Evolutionary conservation across 2,797 vertebrate genomes (phyloP), one percentile per base, ranked within the genome.

Genomic region (Ara ararauna): DNA sequence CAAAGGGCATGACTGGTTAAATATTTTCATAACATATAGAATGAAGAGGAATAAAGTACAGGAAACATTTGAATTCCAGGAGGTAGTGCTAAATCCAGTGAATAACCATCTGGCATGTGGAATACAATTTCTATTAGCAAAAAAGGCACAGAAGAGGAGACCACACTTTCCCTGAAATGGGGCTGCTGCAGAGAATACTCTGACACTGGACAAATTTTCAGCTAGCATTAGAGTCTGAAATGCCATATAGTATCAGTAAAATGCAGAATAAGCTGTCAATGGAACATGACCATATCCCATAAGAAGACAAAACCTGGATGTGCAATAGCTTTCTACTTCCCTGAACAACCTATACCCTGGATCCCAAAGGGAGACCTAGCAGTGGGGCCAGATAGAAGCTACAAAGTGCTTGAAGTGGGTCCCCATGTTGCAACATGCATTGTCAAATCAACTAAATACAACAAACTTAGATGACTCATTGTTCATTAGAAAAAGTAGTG

Each of bases 391-490:
- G 22, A 11, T 2, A 17, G 19, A 71, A 81, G 11, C 15, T 50
- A 65, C 0, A 0, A 53, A 19, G 16, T 13, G 4, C 34, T 76
- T 71, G n/a, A 77, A 0, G 20, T 54, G 8, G 0, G 29, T 68
- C 5, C 11, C 66, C 7, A 1, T 12, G 13, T 14, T 65, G 72
- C 54, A 42, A 20, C 7, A 10, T 0, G 7, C 44, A 27, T 12
- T 48, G n/a, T 30, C 50, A 54, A 67, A 58, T 32, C 48, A 58
- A 40, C 17, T 40, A 58, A 80, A 47, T 22, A 13, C 27, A 70
- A 44, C 14, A 80, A 54, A 62, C 40, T 29, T 14, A 65, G 17
- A 30, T 15, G 0, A 19, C 27, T 68, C 5, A 7, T 87, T 51
- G 20, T 54, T 80, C 60, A 45, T 13, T 9, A 53, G 7, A 48